Conservation (phyloP, 2,888 invertebrate genomes). For the Chymomyza caudatula region DNA sequence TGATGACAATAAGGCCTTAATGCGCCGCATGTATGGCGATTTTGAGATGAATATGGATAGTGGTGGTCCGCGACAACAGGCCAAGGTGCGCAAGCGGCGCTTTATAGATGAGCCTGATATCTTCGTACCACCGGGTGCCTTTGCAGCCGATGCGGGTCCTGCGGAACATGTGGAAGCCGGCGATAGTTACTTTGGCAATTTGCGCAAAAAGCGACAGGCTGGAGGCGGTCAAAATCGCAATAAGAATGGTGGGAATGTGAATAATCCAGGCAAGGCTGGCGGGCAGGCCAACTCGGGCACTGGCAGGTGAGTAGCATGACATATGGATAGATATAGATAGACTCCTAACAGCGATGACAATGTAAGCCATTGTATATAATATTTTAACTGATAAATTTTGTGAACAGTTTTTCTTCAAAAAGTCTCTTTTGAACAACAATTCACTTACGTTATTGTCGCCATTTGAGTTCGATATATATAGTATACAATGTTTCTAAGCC, state of each 20-base stretch:
- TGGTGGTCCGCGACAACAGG: conserved; percentile 79
- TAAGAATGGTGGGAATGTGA: conserved; percentile 17
- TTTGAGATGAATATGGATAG: conserved; percentile 83
- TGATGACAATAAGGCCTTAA: conserved; percentile 95
- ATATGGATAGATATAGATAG: no score
- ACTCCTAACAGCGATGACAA: no score
- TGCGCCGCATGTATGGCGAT: conserved; percentile 95
- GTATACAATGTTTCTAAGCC: not conserved
- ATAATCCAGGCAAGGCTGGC: conserved; percentile 41
- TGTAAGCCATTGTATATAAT: no score
- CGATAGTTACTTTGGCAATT: conserved; percentile 80
- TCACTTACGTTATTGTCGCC: no score
- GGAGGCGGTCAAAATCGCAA: conserved; percentile 50
- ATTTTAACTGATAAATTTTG: no score
- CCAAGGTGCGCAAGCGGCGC: conserved; percentile 75
- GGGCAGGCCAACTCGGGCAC: conserved; percentile 57
- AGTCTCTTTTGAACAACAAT: no score
- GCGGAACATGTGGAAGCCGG: conserved; percentile 78
- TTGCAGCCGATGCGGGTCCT: conserved; percentile 80
- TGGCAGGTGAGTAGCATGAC: conserved; percentile 21
- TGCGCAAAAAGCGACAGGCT: conserved; percentile 80
- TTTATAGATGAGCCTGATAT: conserved; percentile 77
- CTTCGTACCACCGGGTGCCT: conserved; percentile 79
- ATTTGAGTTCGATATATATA: no score
- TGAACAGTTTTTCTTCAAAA: no score